Conservation (phyloP, 2,888 invertebrate species). For the Harpagoxenus sublaevis region DNA sequence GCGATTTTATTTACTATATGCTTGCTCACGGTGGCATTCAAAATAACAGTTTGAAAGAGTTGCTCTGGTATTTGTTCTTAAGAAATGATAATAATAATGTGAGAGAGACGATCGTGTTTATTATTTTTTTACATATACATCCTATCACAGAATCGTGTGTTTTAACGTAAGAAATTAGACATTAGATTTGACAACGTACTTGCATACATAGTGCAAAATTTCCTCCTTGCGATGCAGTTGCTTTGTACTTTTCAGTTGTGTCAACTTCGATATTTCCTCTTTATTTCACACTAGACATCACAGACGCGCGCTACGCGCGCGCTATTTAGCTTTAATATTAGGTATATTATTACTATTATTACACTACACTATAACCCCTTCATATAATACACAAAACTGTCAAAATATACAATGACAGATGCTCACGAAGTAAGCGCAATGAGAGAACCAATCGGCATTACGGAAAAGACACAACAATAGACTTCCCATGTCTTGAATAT, state of each 20-base stretch:
- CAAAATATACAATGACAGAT: too few species aligned
- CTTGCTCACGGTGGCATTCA: neutral
- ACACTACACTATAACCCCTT: too few species aligned
- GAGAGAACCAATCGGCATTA: too few species aligned
- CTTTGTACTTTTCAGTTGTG: neutral
- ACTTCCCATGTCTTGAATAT: too few species aligned
- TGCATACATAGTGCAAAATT: neutral
- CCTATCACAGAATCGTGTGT: neutral
- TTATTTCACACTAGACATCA: neutral
- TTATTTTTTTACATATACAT: neutral
- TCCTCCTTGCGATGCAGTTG: neutral
- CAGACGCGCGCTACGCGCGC: too few species aligned
- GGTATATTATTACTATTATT: too few species aligned
- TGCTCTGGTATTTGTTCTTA: neutral
- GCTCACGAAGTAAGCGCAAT: too few species aligned
- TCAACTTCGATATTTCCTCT: neutral
- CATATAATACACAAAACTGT: too few species aligned
- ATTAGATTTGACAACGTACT: neutral
- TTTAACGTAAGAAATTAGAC: neutral
- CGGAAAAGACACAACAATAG: too few species aligned
- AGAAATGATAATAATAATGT: neutral
- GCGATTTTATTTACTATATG: conserved; percentile 30
- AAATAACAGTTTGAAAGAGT: neutral
- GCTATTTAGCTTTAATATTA: too few species aligned
- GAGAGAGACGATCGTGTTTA: neutral